Conservation (phyloP, 2,797 vertebrate genomes). For the Cirrhinus mrigala region DNA sequence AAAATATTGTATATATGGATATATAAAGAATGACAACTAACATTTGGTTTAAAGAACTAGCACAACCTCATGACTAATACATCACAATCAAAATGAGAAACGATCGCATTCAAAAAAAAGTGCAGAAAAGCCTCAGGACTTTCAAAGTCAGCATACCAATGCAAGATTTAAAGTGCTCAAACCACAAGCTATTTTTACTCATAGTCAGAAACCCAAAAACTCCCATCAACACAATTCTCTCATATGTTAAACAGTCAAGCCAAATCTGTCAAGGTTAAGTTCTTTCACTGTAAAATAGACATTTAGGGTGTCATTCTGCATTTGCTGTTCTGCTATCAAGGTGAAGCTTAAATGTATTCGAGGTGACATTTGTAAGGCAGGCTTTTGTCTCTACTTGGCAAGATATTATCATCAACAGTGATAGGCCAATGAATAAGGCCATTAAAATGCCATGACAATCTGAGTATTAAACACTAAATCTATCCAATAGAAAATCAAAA, state of each 20-base stretch:
- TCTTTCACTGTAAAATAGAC: constrained; percentile 23
- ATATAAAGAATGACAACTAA: background rate
- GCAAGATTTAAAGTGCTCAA: constrained; percentile 37
- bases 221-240: constrained; percentile 36
- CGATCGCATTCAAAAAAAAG: background rate
- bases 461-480: background rate
- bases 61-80: background rate
- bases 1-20: background rate
- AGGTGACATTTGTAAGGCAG: constrained; percentile 8
- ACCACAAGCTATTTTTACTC: constrained; percentile 31
- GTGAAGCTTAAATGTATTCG: background rate
- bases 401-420: background rate
- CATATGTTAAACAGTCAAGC: constrained; percentile 18
- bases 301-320: constrained; percentile 23
- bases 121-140: background rate
- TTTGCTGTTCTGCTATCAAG: constrained; percentile 4
- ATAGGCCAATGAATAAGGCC: background rate
- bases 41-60: background rate
- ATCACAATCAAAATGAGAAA: background rate
- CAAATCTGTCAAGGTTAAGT: constrained; percentile 22
- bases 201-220: constrained; percentile 13
- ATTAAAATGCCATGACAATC: background rate
- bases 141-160: constrained; percentile 14
- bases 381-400: background rate
- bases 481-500: background rate